Percentiles rank a stretch among this genome's conserved stretches.
Evolutionary conservation across 2,888 invertebrate genomes (phyloP).

Genomic region (Amblyjoppa proteus): DNA sequence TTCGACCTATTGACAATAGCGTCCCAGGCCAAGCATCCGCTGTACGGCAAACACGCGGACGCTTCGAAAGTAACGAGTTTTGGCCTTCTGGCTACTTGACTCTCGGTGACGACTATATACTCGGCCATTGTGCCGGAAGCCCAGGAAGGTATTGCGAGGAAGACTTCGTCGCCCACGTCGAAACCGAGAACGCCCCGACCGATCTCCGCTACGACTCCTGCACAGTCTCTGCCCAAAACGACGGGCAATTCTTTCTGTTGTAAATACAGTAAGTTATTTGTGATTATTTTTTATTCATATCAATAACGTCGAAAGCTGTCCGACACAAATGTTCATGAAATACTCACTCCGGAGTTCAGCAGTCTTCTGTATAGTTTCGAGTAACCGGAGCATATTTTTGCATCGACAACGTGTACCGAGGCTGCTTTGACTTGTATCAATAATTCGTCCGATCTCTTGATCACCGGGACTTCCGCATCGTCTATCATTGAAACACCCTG

Average conservation of each 20-base stretch:
- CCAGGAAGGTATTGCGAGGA: slow-evolving; percentile 87
- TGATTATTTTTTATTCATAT: slow-evolving; percentile 2
- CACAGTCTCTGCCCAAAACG: slow-evolving; percentile 88
- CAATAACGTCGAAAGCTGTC: not conserved
- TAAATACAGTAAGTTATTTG: slow-evolving; percentile 74
- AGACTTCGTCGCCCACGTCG: slow-evolving; percentile 89
- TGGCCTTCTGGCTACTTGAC: slow-evolving; percentile 86
- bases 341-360: slow-evolving; percentile 82
- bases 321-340: not conserved
- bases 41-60: slow-evolving; percentile 88
- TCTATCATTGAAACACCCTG: slow-evolving; percentile 87
- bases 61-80: slow-evolving; percentile 87
- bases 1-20: slow-evolving; percentile 85
- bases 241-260: slow-evolving; percentile 86
- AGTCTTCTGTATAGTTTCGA: slow-evolving; percentile 84
- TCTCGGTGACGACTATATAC: slow-evolving; percentile 86
- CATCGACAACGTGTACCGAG: slow-evolving; percentile 87
- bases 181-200: slow-evolving; percentile 87
- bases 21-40: slow-evolving; percentile 87
- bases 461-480: slow-evolving; percentile 86
- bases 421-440: slow-evolving; percentile 88
- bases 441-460: slow-evolving; percentile 86
- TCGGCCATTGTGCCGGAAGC: slow-evolving; percentile 87
- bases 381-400: slow-evolving; percentile 88
- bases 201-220: slow-evolving; percentile 88